Evolutionary conservation across 2,113 vertebrate species (phyloP).

Genomic region (Passer domesticus): DNA sequence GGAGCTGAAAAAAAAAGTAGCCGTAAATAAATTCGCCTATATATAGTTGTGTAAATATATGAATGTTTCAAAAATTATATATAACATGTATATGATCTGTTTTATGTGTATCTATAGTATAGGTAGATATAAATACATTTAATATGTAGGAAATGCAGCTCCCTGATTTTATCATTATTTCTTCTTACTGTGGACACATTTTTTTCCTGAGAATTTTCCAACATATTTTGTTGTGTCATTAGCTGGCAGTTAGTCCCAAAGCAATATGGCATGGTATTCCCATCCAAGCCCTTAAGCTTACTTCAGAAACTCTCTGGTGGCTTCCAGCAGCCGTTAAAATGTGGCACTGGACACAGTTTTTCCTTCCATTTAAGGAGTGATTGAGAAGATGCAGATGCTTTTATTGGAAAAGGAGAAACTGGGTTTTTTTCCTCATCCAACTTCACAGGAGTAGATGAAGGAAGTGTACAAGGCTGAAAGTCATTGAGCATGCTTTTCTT

Average conservation of each 20-base stretch:
- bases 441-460: neutral
- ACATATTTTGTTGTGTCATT: neutral
- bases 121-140: neutral
- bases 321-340: neutral
- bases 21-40: neutral
- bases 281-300: neutral
- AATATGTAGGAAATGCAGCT: neutral
- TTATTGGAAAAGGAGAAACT: slow-evolving; percentile 8
- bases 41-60: neutral
- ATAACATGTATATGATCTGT: neutral
- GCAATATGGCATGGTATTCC: neutral
- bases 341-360: neutral
- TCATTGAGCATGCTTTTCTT: neutral
- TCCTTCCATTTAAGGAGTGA: slow-evolving; percentile 20
- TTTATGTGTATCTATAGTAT: neutral
- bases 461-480: neutral
- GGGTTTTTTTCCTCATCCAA: neutral
- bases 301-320: neutral
- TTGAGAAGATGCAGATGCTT: neutral
- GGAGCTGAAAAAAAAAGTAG: neutral
- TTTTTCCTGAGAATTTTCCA: neutral
- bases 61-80: neutral
- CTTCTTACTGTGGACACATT: neutral
- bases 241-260: neutral
- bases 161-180: neutral